These are phyloP conservation scores for Leptothorax acervorum DNA, from an alignment of 2,888 invertebrate genomes.

Conservation along the genomic window DNA sequence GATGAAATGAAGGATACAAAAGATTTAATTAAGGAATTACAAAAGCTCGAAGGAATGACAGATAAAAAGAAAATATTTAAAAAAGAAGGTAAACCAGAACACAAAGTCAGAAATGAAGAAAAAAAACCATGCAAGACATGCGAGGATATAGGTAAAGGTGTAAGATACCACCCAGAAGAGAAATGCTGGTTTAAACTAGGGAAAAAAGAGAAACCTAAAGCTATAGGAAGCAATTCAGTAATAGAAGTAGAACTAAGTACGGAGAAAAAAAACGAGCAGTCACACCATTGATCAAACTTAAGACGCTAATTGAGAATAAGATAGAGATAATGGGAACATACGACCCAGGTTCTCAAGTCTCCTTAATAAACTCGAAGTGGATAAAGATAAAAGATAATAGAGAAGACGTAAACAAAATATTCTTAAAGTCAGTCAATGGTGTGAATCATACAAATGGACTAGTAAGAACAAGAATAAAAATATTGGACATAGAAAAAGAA, in stretches of 20 bases:
- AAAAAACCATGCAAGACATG: constrained; percentile 20
- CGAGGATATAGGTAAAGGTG: constrained; percentile 24
- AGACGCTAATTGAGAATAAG: constrained; percentile 55
- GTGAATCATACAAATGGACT: not conserved
- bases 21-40: constrained; percentile 69
- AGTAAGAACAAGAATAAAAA: constrained; percentile 8
- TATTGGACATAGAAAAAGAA: not conserved
- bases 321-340: constrained; percentile 63
- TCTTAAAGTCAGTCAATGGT: constrained; percentile 5
- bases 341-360: constrained; percentile 68
- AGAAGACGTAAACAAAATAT: constrained; percentile 48
- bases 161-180: constrained; percentile 48
- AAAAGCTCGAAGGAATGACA: constrained; percentile 67
- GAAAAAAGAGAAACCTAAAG: constrained; percentile 45
- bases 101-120: constrained; percentile 33
- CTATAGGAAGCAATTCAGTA: constrained; percentile 66
- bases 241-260: constrained; percentile 62
- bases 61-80: constrained; percentile 40
- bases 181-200: constrained; percentile 52
- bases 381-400: constrained; percentile 65
- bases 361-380: constrained; percentile 64
- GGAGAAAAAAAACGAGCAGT: constrained; percentile 9
- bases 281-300: constrained; percentile 26
- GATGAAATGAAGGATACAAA: constrained; percentile 54
- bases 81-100: constrained; percentile 30